phyloP scores from a whole-genome alignment of 2,797 vertebrate genomes.

The Apogon hyalosoma region DNA sequence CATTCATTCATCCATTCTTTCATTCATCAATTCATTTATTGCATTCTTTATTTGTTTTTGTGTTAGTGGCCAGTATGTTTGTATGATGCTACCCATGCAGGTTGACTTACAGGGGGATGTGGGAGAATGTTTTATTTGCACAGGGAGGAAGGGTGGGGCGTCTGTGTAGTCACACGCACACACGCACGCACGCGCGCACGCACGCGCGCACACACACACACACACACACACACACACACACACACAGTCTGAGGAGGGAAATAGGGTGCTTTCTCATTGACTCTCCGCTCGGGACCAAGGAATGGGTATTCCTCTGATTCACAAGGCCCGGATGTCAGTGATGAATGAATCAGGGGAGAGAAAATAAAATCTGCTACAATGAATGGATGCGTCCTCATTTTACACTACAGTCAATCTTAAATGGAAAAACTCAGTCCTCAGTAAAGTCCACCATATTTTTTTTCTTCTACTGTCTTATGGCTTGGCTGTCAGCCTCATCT shows the following conservation, averaged over 20 bases:
- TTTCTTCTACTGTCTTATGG: conserved; percentile 8
- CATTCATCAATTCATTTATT: conserved; percentile 25
- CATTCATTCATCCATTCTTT: conserved; percentile 33
- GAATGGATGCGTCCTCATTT: conserved; percentile 17
- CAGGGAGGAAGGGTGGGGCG: conserved; percentile 37
- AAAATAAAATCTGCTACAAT: background rate
- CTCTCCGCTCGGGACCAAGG: conserved; percentile 30
- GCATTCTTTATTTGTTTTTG: conserved; percentile 28
- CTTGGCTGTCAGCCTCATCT: conserved; percentile 23
- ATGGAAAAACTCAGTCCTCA: background rate
- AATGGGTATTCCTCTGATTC: conserved; percentile 46
- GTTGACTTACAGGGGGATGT: conserved; percentile 16
- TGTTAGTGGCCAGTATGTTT: conserved; percentile 32
- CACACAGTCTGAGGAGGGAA: conserved; percentile 26
- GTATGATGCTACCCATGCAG: conserved; percentile 62
- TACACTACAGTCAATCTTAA: background rate
- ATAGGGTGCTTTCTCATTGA: conserved; percentile 36
- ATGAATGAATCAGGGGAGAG: conserved; percentile 35
- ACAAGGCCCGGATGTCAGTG: conserved; percentile 31
- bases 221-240: conserved; percentile 22
- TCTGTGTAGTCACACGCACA: conserved; percentile 15
- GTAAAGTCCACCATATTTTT: conserved; percentile 10
- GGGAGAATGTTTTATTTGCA: conserved; percentile 43
- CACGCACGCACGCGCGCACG: conserved; percentile 20
- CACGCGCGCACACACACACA: no score